Base-by-base conservation (phyloP, 2,888 invertebrate genomes). In the Molanna angustata region DNA sequence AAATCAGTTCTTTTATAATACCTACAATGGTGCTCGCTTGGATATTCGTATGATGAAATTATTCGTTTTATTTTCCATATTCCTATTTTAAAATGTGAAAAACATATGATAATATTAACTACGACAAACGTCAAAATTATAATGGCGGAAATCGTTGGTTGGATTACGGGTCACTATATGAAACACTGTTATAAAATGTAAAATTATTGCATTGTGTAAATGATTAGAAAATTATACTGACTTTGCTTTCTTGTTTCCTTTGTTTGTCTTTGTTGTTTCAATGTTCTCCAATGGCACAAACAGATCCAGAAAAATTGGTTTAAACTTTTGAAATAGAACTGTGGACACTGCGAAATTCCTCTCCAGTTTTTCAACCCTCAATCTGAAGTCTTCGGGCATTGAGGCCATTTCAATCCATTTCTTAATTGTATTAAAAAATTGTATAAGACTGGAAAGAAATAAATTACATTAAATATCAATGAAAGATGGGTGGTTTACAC, bases 351-450 rank as follows among this genome's bases (percentile, higher is more conserved):
- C 88, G 76, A 97, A 96, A 66, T 92, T 94, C 51, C 88, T 82
- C 65, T 97, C 91, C 52, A 97, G 72, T 56, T 86, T 82, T 56
- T 90, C 86, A 52, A 97, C 88, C 69, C 90, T 90, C 41, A 83
- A 81, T 55, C 87, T 79, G 67, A 95, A 92, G 52, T 90, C 88
- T 62, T 85, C 84, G 0, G 93, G 84, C 72, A 94, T 81, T 60
- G 86, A 86, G 1, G 93, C 88, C 94, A 98, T 95, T 64, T 94
- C 93, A 56, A 90, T 86, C 97, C 97, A 99, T 66, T 88, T 88
- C 67, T 91, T 89, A 65, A 95, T 94, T 76, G 96, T 96, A 60
- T 84, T 85, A 67, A 97, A 95, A 72, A 98, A 98, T 65, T 96
- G 90, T 56, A 90, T 88, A 56, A 97, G 79, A 66, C 94, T 94